phyloP scores from a whole-genome alignment of 2,797 vertebrate genomes.

The Pteropus rufus region DNA sequence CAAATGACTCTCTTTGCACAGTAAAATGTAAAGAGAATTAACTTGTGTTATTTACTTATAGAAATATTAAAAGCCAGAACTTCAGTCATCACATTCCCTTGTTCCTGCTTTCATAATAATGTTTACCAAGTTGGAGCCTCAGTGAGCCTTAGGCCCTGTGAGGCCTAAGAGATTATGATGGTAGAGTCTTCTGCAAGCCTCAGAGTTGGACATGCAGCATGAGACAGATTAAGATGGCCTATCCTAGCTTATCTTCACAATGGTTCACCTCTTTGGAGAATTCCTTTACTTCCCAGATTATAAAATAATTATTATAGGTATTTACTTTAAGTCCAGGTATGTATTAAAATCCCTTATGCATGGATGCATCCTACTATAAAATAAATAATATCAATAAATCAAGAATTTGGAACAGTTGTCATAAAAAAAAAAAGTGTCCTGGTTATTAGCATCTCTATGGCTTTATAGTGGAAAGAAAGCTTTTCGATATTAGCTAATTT shows the following conservation, averaged over 20 bases:
- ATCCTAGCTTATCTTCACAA: neutral
- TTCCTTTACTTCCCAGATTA: neutral
- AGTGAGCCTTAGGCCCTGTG: neutral
- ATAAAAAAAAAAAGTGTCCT: neutral
- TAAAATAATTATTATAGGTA: neutral
- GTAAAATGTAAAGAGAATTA: neutral
- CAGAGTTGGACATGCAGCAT: neutral
- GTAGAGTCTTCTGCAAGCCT: neutral
- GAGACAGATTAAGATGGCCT: neutral
- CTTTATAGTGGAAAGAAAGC: neutral
- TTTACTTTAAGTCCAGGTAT: neutral
- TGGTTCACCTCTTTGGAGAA: neutral
- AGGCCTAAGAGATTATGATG: neutral
- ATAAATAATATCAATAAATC: neutral
- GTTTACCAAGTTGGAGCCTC: neutral
- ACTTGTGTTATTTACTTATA: neutral
- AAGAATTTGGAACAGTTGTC: slow-evolving; percentile 6
- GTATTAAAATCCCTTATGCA: neutral
- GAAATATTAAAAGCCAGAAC: neutral
- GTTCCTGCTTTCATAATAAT: neutral
- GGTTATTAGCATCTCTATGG: neutral
- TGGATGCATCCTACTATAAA: neutral
- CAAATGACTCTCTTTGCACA: neutral
- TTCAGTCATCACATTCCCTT: neutral
- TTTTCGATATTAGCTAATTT: neutral